Conservation (phyloP, 2,888 invertebrate species). For the Monoplex corrugatus region DNA sequence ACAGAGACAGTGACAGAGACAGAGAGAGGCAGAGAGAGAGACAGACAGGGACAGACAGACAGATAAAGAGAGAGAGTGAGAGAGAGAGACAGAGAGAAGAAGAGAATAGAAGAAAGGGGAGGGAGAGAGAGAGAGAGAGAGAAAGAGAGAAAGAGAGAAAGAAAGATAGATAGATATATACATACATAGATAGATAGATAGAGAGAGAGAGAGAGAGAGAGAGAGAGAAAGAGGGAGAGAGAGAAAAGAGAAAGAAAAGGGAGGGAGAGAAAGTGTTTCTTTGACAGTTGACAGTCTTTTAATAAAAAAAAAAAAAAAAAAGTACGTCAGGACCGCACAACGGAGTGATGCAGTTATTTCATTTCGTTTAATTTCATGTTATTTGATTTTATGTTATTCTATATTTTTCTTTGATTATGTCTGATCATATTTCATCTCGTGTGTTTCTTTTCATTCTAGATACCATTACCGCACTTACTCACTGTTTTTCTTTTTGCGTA, state of each 20-base stretch:
- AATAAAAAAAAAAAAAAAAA: background rate
- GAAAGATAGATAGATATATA: background rate
- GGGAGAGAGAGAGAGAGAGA: background rate
- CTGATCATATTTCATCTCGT: too few species aligned
- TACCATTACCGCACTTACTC: too few species aligned
- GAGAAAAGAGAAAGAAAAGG: too few species aligned
- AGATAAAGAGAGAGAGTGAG: background rate
- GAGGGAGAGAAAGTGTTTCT: background rate
- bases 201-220: background rate
- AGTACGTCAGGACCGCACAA: background rate
- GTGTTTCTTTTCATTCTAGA: too few species aligned
- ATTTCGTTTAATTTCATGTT: too few species aligned
- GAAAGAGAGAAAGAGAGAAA: background rate
- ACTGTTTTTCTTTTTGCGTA: too few species aligned
- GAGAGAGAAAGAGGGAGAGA: too few species aligned
- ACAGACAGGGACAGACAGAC: background rate
- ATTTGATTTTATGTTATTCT: too few species aligned
- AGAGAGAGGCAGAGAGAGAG: background rate
- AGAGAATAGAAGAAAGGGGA: background rate
- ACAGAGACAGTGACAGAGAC: background rate
- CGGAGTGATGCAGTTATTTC: too few species aligned
- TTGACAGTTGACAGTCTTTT: background rate
- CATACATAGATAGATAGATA: background rate
- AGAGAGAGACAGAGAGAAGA: background rate
- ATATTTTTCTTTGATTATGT: too few species aligned